Evolutionary conservation across 2,888 invertebrate species (phyloP).

Genomic region (Acanthosepion esculentum): DNA sequence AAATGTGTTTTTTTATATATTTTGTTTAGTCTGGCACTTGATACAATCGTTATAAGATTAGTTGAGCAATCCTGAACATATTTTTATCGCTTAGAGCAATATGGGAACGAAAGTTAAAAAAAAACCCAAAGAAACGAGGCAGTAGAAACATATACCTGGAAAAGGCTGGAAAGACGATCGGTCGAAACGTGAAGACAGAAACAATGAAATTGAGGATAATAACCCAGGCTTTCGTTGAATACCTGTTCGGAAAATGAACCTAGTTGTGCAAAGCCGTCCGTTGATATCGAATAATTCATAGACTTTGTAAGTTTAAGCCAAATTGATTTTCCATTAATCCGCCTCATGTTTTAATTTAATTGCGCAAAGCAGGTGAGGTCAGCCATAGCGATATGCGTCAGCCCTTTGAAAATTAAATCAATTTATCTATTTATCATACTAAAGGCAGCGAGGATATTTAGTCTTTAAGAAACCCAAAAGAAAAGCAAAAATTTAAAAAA

Average conservation of each 20-base stretch:
- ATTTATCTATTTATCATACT: not conserved
- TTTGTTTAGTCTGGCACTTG: too few species aligned
- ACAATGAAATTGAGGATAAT: too few species aligned
- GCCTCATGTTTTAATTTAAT: not conserved
- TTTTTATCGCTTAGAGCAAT: too few species aligned
- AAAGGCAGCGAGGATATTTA: not conserved
- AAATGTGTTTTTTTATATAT: too few species aligned
- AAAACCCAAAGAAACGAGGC: too few species aligned
- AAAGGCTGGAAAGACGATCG: too few species aligned
- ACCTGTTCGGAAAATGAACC: not conserved
- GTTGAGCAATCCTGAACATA: too few species aligned
- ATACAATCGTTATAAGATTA: too few species aligned
- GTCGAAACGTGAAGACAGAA: too few species aligned
- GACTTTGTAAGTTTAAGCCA: not conserved
- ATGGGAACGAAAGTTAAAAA: too few species aligned
- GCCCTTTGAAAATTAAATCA: not conserved
- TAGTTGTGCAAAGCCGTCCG: not conserved
- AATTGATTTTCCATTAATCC: not conserved
- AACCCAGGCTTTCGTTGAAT: too few species aligned
- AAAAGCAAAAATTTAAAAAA: not conserved
- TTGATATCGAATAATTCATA: not conserved
- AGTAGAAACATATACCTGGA: too few species aligned
- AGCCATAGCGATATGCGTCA: not conserved
- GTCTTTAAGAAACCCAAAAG: not conserved
- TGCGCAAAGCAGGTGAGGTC: not conserved